phyloP scores from a whole-genome alignment of 2,797 vertebrate genomes.

The Xiphorhynchus erythropygius region DNA sequence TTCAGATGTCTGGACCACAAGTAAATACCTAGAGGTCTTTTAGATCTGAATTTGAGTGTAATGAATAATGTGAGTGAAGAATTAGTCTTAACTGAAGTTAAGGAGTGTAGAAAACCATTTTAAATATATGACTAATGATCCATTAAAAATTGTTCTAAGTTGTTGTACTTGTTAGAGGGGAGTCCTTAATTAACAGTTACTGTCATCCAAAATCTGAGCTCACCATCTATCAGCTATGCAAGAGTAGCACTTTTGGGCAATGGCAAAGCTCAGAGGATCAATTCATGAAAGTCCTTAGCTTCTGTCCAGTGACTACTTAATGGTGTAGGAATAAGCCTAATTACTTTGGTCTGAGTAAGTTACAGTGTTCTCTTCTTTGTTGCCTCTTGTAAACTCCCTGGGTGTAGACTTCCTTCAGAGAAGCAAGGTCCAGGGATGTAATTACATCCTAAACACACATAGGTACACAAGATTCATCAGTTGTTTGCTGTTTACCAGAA shows the following conservation, averaged over 20 bases:
- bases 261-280: background rate
- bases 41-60: background rate
- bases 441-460: fast-evolving
- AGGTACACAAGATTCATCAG: background rate
- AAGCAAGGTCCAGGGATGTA: background rate
- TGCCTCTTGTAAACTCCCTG: background rate
- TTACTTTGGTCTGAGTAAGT: background rate
- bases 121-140: background rate
- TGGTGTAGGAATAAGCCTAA: background rate
- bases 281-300: background rate
- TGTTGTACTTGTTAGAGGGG: background rate
- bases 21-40: background rate
- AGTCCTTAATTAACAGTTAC: background rate
- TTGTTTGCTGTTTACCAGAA: background rate
- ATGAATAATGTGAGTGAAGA: background rate
- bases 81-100: background rate
- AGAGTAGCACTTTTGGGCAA: background rate
- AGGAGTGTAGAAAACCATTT: background rate
- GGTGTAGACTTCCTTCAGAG: background rate
- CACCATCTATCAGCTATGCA: background rate
- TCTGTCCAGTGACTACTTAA: background rate
- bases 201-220: background rate
- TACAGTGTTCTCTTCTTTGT: background rate
- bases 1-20: background rate
- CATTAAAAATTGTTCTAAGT: background rate